Evolutionary conservation across 2,113 vertebrate species (phyloP).

Genomic region (Lycaon pictus): DNA sequence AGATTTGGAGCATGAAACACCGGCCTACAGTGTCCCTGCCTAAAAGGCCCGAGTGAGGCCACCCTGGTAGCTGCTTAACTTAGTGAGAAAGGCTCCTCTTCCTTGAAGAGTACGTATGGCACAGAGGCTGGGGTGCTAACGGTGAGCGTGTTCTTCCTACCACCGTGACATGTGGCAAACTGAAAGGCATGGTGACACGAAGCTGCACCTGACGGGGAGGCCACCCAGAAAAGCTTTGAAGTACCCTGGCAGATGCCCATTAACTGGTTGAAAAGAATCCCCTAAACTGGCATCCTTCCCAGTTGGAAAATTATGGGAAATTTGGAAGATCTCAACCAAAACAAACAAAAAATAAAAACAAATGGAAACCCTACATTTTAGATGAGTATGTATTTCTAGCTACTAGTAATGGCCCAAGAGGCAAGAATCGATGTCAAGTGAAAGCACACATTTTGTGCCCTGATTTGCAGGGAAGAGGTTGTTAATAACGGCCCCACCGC

Average conservation of each 20-base stretch:
- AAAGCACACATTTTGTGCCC: neutral
- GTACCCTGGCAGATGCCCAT: neutral
- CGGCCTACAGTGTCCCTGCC: neutral
- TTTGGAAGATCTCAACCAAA: neutral
- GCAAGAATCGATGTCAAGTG: neutral
- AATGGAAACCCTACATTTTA: neutral
- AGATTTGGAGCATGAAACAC: neutral
- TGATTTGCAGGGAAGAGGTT: neutral
- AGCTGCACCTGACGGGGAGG: accelerated
- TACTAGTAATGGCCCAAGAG: neutral
- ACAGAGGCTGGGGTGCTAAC: neutral
- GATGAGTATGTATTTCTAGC: neutral
- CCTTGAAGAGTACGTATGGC: neutral
- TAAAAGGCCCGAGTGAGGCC: neutral
- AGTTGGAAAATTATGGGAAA: neutral
- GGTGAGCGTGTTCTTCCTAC: neutral
- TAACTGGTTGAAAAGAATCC: neutral
- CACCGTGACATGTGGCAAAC: neutral
- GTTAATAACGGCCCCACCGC: neutral
- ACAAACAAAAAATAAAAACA: neutral
- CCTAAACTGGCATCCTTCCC: neutral
- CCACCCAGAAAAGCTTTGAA: neutral
- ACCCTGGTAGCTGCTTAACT: neutral
- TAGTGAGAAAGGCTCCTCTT: neutral
- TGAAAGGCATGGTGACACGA: neutral